A percentile compares a stretch with the other conserved stretches of the same genome.
phyloP scores from a whole-genome alignment of 2,888 invertebrate genomes.

The Lasioglossum pauxillum region DNA sequence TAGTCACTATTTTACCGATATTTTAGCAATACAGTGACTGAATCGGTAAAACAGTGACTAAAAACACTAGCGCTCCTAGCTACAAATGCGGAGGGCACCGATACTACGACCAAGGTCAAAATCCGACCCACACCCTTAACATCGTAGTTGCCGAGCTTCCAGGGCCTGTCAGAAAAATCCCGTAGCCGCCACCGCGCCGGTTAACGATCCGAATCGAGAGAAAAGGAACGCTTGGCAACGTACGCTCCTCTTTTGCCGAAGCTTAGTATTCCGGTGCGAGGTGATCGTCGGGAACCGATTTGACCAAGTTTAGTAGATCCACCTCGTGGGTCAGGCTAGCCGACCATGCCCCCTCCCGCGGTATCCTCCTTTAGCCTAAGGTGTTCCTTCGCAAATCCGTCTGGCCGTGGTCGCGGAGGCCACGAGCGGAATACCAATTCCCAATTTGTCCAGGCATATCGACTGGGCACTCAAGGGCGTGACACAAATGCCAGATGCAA shows the following conservation, averaged over 20 bases:
- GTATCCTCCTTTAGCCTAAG: conserved; percentile 67
- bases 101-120: no score
- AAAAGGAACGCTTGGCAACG: conserved; percentile 55
- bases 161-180: background rate
- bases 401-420: conserved; percentile 78
- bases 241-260: conserved; percentile 54
- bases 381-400: conserved; percentile 83
- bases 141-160: background rate
- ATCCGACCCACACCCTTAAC: no score
- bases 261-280: conserved; percentile 79
- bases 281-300: conserved; percentile 81
- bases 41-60: no score
- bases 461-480: conserved; percentile 84
- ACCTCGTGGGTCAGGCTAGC: conserved; percentile 53
- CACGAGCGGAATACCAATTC: conserved; percentile 82
- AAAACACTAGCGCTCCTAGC: no score
- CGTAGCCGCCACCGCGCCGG: background rate
- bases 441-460: conserved; percentile 83
- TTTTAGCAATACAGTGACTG: no score
- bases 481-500: conserved; percentile 85
- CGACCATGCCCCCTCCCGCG: conserved; percentile 47
- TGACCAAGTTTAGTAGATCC: conserved; percentile 80
- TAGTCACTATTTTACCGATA: no score
- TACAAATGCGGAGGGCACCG: no score
- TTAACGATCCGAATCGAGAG: conserved; percentile 47